Evolutionary conservation across 2,888 invertebrate genomes (phyloP).

Genomic region (Deilephila elpenor): DNA sequence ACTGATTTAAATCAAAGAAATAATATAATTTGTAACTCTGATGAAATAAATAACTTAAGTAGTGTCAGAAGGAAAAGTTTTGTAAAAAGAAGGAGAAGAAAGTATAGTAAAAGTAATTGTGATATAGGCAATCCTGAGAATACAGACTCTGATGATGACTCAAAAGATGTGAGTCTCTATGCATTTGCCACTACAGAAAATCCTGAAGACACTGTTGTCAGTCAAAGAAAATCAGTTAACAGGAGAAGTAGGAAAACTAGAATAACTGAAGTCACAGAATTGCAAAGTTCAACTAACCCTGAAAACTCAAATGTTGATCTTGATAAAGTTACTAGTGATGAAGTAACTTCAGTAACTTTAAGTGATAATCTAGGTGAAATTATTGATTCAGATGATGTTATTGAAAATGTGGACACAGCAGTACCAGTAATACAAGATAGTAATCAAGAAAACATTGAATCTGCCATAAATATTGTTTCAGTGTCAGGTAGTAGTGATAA

Average conservation of each 20-base stretch:
- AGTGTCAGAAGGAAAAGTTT: slow-evolving; percentile 10
- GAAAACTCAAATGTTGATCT: slow-evolving; percentile 2
- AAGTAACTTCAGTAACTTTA: slow-evolving; percentile 1
- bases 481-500: slow-evolving; percentile 22
- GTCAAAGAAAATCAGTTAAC: slow-evolving; percentile 1
- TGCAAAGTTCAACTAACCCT: not conserved
- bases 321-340: slow-evolving; percentile 3
- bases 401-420: not conserved
- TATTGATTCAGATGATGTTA: slow-evolving; percentile 21
- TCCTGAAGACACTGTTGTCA: slow-evolving; percentile 14
- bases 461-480: not conserved
- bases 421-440: not conserved
- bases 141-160: slow-evolving; percentile 31
- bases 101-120: slow-evolving; percentile 26
- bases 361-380: slow-evolving; percentile 6
- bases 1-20: slow-evolving; percentile 10
- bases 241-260: slow-evolving; percentile 15
- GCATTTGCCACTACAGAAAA: slow-evolving; percentile 22
- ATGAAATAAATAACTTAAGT: not conserved
- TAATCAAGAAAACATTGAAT: not conserved
- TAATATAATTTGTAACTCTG: no score
- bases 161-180: slow-evolving; percentile 33
- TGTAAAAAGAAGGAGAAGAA: slow-evolving; percentile 15
- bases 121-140: slow-evolving; percentile 24
- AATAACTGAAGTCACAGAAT: not conserved